Evolutionary conservation across 1,140 invertebrate species (phyloP), one percentile per base, ranked within the genome.

Genomic region (Tribolium castaneum): DNA sequence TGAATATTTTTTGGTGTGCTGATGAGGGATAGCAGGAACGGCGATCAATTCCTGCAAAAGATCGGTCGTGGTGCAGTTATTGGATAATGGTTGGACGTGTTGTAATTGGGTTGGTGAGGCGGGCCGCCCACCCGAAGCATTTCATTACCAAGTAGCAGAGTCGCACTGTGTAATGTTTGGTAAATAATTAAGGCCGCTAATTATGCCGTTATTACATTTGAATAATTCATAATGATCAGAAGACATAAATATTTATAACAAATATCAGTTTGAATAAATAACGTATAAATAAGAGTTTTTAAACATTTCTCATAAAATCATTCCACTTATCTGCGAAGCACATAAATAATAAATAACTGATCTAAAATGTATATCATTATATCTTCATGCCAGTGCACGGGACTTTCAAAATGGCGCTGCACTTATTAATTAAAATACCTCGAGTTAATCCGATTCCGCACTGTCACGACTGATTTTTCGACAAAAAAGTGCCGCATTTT

Each of bases 141-240:
- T 66, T 35, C 59, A 66, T 66, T 66, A 66, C 59, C 59, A 25
- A 59, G 54, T 59, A 59, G 59, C 14, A 59, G 19, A 59, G 19
- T 59, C 54, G 16, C 14, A 59, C 54, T n/a, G 59, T 35, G 59
- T 66, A 66, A 66, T 66, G 59, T 66, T 66, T 66, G 59, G 59
- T 35, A 66, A 66, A 66, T 66, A 66, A 66, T 66, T 66, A 66
- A 66, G 59, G 59, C 14, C 59, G 30, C 59, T 66, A 66, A 66
- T 66, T 66, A 66, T 66, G 59, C 59, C 59, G 59, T 66, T 66
- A 66, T 35, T 66, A 66, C 59, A 66, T 66, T 66, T 66, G 59
- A 66, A 66, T 66, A 2, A 66, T 66, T 66, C 59, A 66, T 66
- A 66, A 5, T 66, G 59, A 66, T 66, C 59, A 35, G 59, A 59